phyloP scores from a whole-genome alignment of 1,140 invertebrate genomes.

The Cyphomyrmex costatus region DNA sequence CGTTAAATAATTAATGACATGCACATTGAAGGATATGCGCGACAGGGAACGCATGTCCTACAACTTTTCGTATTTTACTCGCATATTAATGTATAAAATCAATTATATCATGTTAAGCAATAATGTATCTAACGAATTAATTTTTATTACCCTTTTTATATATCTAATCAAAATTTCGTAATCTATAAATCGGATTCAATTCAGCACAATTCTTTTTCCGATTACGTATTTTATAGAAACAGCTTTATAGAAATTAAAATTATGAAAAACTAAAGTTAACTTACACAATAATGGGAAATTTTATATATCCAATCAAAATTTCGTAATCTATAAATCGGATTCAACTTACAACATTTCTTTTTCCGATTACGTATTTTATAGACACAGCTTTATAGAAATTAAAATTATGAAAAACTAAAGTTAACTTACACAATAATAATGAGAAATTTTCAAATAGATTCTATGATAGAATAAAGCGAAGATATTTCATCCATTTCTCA shows the following conservation, averaged over 20 bases:
- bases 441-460: neutral
- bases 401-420: constrained; percentile 27
- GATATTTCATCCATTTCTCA: too few relatives aligned
- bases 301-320: neutral
- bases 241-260: constrained; percentile 6
- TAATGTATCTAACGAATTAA: neutral
- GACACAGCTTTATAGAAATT: neutral
- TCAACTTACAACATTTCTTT: too few relatives aligned
- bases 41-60: neutral
- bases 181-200: neutral
- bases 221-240: neutral
- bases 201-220: neutral
- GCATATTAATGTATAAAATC: neutral
- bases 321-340: neutral
- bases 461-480: too few relatives aligned
- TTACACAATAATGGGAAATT: neutral
- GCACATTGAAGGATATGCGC: neutral
- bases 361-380: neutral
- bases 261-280: constrained; percentile 24
- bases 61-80: neutral
- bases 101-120: neutral
- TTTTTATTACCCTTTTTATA: neutral
- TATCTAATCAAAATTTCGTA: neutral
- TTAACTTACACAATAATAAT: neutral
- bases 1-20: constrained; percentile 4